Conservation (phyloP, 2,113 vertebrate species). For the Rhinichthys klamathensis region DNA sequence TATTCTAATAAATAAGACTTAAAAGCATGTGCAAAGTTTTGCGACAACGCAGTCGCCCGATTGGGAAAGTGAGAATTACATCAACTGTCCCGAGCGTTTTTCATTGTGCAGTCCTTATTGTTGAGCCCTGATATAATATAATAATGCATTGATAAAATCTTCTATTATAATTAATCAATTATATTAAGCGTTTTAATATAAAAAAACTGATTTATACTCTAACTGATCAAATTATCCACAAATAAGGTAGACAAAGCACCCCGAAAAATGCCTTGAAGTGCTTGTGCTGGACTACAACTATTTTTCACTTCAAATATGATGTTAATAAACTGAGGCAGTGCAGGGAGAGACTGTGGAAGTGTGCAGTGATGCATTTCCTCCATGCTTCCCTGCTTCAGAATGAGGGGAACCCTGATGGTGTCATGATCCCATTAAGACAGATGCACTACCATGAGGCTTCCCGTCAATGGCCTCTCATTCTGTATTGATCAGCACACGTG, state of each 20-base stretch:
- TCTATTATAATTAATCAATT: background rate
- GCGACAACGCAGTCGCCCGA: no score
- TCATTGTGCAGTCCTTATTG: no score
- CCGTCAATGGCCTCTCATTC: conserved; percentile 58
- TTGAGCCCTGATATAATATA: no score
- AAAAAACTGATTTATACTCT: background rate
- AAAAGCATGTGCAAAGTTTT: no score
- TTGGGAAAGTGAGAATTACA: no score
- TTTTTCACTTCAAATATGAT: background rate
- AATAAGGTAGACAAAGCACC: background rate
- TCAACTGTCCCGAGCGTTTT: no score
- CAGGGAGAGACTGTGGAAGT: background rate
- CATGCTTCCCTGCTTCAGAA: conserved; percentile 1
- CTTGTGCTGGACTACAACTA: background rate
- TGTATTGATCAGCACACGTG: conserved; percentile 54
- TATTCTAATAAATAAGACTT: no score
- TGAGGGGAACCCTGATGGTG: conserved; percentile 32
- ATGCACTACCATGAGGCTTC: conserved; percentile 43
- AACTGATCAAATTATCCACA: background rate
- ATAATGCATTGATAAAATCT: background rate
- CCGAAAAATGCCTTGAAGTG: background rate
- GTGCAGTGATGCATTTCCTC: background rate
- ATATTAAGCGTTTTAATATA: background rate
- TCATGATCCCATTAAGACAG: conserved; percentile 59
- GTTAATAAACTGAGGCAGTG: conserved; percentile 1